These are phyloP conservation scores for Harpagifer antarcticus DNA, from an alignment of 2,797 vertebrate genomes.

Conservation along the genomic window DNA sequence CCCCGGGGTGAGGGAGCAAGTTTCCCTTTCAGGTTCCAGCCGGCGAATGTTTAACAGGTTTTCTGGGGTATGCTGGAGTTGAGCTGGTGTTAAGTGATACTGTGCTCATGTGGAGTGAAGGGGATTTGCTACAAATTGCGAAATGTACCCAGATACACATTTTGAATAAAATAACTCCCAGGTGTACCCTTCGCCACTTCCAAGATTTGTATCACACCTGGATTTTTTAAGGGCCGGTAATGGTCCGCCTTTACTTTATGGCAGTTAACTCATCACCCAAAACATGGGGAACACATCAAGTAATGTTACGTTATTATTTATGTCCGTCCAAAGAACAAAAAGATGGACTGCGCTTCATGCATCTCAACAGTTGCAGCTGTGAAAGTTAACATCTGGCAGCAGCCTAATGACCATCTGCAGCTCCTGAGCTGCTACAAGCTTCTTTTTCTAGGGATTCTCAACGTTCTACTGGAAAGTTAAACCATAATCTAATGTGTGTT, in stretches of 20 bases:
- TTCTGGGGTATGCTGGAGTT: conserved; percentile 2
- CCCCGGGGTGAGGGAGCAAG: conserved; percentile 53
- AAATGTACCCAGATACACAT: conserved; percentile 4
- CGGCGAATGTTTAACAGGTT: conserved; percentile 50
- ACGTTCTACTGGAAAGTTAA: conserved; percentile 39
- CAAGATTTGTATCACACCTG: not conserved
- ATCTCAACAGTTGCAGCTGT: conserved; percentile 62
- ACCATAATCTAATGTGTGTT: conserved; percentile 31
- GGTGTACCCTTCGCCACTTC: not conserved
- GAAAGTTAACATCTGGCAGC: conserved; percentile 67
- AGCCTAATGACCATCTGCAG: conserved; percentile 64
- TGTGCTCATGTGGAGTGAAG: conserved; percentile 15
- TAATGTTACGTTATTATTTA: conserved; percentile 30
- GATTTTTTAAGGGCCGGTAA: not conserved
- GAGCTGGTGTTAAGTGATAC: conserved; percentile 45
- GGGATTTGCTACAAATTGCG: conserved; percentile 17
- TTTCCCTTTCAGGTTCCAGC: conserved; percentile 41
- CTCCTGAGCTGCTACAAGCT: conserved; percentile 22
- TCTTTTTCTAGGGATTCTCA: conserved; percentile 22
- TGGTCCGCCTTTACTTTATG: not conserved
- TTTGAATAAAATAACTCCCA: not conserved
- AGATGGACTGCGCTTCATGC: conserved; percentile 29
- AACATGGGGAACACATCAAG: conserved; percentile 29
- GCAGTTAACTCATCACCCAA: not conserved
- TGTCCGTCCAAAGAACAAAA: conserved; percentile 30